Evolutionary conservation across 2,797 vertebrate species (phyloP), one percentile per base, ranked within the genome.

Genomic region (Takifugu rubripes): DNA sequence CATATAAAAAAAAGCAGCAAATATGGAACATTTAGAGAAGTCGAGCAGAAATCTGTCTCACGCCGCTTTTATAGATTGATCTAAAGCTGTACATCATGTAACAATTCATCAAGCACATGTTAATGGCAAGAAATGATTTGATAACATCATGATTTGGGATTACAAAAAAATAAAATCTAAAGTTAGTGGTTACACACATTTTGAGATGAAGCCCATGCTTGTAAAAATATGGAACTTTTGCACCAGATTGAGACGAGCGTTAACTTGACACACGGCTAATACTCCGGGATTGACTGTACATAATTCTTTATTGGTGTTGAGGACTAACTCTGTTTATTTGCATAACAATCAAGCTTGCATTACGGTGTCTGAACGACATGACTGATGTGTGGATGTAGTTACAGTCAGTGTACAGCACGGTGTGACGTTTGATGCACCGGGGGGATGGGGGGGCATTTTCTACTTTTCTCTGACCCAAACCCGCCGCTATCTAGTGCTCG

Each of bases 401-500:
- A 49, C 52, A 62, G 56, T 65, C 59, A 73, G 70, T 67, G 26
- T 54, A 43, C 42, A 59, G 6, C 21, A 16, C 14, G 16, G 36
- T 21, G 17, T 3, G 29, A 16, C 46, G 43, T 46, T 40, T 25
- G 58, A 66, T 64, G 61, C 44, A 47, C 5, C 31, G 43, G 69
- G 25, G 53, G 36, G 21, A 21, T 21, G 21, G 21, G 33, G 40
- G 7, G 8, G 4, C 31, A 33, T 33, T 3, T 33, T 33, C 31
- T 33, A 33, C 31, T 9, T 6, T 10, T 33, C 31, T 33, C 31
- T 10, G 31, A 33, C 10, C 8, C 7, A 10, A 79, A 67, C 61
- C n/a, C 11, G 43, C n/a, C 16, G 2, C 14, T n/a, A 49, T 67
- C 89, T 88, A 94, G 88, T 94, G 90, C 79, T 94, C 93, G 29